Conservation (phyloP, 1,140 invertebrate species). For the Geopemphigus sp. region DNA sequence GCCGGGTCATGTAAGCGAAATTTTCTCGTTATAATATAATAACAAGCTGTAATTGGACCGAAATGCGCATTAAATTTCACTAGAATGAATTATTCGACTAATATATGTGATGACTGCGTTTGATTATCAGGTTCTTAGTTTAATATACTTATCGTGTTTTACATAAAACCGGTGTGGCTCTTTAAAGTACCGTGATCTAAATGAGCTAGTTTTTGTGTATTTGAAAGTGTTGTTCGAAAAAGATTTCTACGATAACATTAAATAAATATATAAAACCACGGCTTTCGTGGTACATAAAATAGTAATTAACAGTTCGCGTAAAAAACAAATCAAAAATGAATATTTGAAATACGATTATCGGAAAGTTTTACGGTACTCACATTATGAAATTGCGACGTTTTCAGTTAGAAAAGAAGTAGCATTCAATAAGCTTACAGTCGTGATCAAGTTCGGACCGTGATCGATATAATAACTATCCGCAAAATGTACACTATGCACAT, state of each 20-base stretch:
- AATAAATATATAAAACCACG: no score
- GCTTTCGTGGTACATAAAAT: no score
- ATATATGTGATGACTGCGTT: neutral
- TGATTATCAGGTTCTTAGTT: neutral
- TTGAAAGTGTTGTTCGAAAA: neutral
- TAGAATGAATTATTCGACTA: neutral
- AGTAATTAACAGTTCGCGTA: no score
- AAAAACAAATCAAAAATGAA: no score
- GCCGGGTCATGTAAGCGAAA: neutral
- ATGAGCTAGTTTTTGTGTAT: neutral
- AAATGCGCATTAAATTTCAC: neutral
- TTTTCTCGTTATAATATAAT: neutral
- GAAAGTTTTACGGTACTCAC: no score
- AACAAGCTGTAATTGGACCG: neutral
- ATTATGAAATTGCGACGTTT: no score
- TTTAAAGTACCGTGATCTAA: neutral
- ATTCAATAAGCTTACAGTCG: no score
- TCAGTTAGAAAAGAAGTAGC: no score
- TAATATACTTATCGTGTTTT: neutral
- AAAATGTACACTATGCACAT: neutral
- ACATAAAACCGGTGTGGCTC: neutral
- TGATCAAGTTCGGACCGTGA: no score
- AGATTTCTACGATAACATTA: constrained; percentile 1
- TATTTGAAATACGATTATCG: no score
- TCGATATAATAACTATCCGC: no score